A percentile compares a stretch with the other conserved stretches of the same genome.
These are phyloP conservation scores for Osmoderma eremita DNA, from an alignment of 2,888 invertebrate species.

Conservation along the genomic window DNA sequence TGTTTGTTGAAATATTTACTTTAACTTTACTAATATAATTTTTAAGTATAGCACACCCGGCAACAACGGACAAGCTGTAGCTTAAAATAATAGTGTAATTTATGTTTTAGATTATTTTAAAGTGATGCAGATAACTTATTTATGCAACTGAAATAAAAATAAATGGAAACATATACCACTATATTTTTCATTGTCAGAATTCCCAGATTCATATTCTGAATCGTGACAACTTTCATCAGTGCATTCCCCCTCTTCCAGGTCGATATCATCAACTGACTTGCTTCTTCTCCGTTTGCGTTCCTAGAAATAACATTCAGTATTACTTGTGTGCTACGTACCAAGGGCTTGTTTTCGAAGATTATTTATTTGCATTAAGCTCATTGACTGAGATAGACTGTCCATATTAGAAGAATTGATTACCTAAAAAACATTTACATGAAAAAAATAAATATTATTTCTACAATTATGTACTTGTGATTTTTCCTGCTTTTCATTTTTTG, in stretches of 20 bases:
- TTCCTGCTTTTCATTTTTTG: slow-evolving; percentile 49
- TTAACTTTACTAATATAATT: too few relatives aligned
- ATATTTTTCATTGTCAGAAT: slow-evolving; percentile 39
- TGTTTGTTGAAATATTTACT: too few relatives aligned
- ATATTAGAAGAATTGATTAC: slow-evolving; percentile 62
- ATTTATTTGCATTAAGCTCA: slow-evolving; percentile 64
- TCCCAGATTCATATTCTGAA: slow-evolving; percentile 45
- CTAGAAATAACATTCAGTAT: slow-evolving; percentile 60
- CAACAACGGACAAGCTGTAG: too few relatives aligned
- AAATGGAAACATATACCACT: slow-evolving; percentile 21
- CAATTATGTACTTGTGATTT: slow-evolving; percentile 45
- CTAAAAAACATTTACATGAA: slow-evolving; percentile 53
- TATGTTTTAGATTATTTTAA: slow-evolving; percentile 14
- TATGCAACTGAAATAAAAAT: slow-evolving; percentile 41
- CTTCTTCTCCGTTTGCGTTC: slow-evolving; percentile 55
- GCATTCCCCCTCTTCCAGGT: slow-evolving; percentile 75
- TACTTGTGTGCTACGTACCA: slow-evolving; percentile 66
- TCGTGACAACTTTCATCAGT: slow-evolving; percentile 65
- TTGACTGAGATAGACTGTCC: slow-evolving; percentile 60
- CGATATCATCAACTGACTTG: slow-evolving; percentile 54
- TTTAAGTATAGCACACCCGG: too few relatives aligned
- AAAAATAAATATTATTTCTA: slow-evolving; percentile 7
- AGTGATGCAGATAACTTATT: slow-evolving; percentile 2
- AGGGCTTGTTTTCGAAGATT: slow-evolving; percentile 66
- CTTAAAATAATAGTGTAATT: background rate